Evolutionary conservation across 2,797 vertebrate species (phyloP), one percentile per base, ranked within the genome.

Genomic region (Karalla daura): DNA sequence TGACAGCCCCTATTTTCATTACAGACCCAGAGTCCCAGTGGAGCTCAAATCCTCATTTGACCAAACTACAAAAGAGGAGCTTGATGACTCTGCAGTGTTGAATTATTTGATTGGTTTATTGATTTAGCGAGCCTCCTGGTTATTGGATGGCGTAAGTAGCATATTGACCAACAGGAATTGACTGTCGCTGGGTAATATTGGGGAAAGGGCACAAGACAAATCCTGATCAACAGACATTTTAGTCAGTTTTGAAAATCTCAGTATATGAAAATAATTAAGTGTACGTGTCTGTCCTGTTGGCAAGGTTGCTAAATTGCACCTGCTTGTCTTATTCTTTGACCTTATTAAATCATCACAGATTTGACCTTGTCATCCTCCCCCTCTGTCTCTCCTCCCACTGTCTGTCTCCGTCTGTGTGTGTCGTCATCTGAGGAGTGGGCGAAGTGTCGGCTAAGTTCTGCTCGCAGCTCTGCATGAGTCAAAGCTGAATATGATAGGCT

Each of bases 21-120:
- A 76, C 35, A 53, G 72, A 74, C 58, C 36, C 36, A 1, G 43
- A 85, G 32, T 67, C 82, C 83, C 78, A 18, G 46, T 55, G 62
- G 83, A 83, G 32, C 49, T 23, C 60, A 63, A 52, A 59, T 14
- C 36, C 25, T 79, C 18, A 80, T 89, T 80, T 77, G 45, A 70
- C 64, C 46, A 47, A 75, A 50, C 51, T 45, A 63, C 37, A 55
- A 78, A 70, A 62, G 21, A 58, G 46, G 32, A 70, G 43, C 56
- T 51, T 70, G 73, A 76, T 85, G 73, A 83, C 73, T 78, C 64
- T 64, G 75, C 79, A 73, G 73, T 81, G 77, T 78, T 78, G 73
- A 77, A 82, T 71, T 60, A 66, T 86, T 84, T 78, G 70, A 88
- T 74, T 83, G 81, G 67, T 81, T 67, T 82, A 91, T 90, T 88